Percentiles rank a stretch among this genome's conserved stretches.
These are phyloP conservation scores for Mesitornis unicolor DNA, from an alignment of 2,113 vertebrate genomes.

Conservation along the genomic window DNA sequence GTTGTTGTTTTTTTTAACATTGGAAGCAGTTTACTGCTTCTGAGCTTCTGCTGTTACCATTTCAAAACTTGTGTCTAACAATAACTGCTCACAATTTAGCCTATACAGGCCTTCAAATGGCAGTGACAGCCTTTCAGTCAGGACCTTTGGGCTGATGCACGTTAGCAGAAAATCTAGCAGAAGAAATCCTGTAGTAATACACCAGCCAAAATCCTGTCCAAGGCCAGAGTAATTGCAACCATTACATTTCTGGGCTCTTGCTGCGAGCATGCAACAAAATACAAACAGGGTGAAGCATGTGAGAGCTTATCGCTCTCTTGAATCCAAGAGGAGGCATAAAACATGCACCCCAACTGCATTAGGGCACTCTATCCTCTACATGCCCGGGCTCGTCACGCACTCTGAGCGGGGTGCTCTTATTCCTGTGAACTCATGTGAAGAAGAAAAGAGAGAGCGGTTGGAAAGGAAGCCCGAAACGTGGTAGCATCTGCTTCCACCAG, in stretches of 20 bases:
- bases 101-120: background rate
- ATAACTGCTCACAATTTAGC: background rate
- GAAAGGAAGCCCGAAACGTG: background rate
- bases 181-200: background rate
- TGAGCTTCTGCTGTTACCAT: background rate
- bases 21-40: background rate
- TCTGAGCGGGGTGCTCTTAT: background rate
- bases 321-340: background rate
- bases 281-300: background rate
- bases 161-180: background rate
- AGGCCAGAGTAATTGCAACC: background rate
- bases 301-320: background rate
- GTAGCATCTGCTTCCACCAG: background rate
- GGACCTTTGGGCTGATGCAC: background rate
- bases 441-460: background rate
- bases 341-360: accelerated
- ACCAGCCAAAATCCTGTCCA: background rate
- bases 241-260: background rate
- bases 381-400: accelerated
- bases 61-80: background rate
- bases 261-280: background rate
- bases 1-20: accelerated
- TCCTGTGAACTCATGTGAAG: background rate
- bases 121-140: background rate
- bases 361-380: background rate